A percentile compares a stretch with the other conserved stretches of the same genome.
These are phyloP conservation scores for Corythoichthys haematopterus DNA, from an alignment of 2,113 vertebrate species.

Conservation along the genomic window DNA sequence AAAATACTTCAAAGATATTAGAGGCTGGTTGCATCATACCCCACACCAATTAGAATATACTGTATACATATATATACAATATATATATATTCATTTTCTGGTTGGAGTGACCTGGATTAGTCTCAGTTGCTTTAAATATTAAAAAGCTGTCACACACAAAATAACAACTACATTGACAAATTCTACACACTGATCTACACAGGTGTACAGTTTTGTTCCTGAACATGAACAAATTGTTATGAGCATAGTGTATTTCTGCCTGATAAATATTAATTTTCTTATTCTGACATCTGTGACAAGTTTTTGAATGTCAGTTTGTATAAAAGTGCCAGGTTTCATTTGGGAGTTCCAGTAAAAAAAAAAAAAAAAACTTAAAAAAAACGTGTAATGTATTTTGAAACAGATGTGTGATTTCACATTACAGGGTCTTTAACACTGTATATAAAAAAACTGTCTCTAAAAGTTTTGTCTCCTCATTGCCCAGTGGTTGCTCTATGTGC, in stretches of 20 bases:
- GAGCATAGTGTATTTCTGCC: no score
- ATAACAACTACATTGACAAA: not conserved
- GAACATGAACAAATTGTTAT: no score
- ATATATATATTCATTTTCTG: not conserved
- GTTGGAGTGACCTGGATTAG: not conserved
- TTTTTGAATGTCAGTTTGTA: no score
- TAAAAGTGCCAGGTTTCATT: no score
- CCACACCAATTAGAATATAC: not conserved
- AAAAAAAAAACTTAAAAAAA: not conserved
- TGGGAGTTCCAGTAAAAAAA: no score
- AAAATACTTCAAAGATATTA: slow-evolving; percentile 1
- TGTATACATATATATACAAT: not conserved
- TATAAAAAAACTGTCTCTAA: not conserved
- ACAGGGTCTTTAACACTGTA: not conserved
- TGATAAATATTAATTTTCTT: no score
- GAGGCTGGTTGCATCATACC: not conserved
- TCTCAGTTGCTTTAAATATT: not conserved
- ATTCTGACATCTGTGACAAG: no score
- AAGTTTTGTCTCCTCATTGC: not conserved
- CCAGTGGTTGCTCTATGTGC: slow-evolving; percentile 32
- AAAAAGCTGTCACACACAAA: not conserved
- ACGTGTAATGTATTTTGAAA: slow-evolving; percentile 7
- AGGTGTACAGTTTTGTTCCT: no score
- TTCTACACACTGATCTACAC: not conserved
- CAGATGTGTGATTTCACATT: not conserved